These are phyloP conservation scores for Neelides folsomi DNA, from an alignment of 2,888 invertebrate species.

Conservation along the genomic window DNA sequence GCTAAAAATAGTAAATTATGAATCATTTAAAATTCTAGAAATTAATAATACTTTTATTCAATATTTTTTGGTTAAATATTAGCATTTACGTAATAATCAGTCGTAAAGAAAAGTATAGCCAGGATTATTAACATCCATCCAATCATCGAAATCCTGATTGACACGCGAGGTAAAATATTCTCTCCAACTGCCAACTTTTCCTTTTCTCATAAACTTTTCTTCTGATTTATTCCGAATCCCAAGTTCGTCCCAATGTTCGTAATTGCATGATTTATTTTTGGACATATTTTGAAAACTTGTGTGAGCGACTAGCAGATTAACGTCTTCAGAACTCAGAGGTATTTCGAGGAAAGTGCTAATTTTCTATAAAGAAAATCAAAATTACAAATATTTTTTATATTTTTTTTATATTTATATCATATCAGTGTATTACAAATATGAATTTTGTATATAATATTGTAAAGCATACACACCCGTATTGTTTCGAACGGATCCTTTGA, in stretches of 20 bases:
- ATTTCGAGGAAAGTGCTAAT: conserved; percentile 38
- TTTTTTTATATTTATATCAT: no score
- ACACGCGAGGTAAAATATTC: conserved; percentile 37
- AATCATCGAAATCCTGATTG: conserved; percentile 36
- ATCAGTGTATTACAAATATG: no score
- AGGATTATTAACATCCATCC: conserved; percentile 20
- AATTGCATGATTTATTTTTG: conserved; percentile 37
- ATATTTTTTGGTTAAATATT: no score
- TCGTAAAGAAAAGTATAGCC: conserved; percentile 20
- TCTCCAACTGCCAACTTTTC: conserved; percentile 40
- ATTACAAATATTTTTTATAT: no score
- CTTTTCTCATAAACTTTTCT: conserved; percentile 39
- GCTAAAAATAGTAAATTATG: no score
- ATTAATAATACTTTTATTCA: no score
- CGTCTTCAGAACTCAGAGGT: conserved; percentile 29
- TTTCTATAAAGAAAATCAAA: conserved; percentile 35
- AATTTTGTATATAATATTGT: neutral
- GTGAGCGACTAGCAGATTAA: conserved; percentile 36
- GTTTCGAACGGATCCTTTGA: conserved; percentile 35
- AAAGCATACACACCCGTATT: conserved; percentile 31
- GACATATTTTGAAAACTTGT: conserved; percentile 42
- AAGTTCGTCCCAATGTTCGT: conserved; percentile 38
- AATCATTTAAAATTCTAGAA: no score
- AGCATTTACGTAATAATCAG: no score
- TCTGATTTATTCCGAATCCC: conserved; percentile 37